Evolutionary conservation across 2,797 vertebrate genomes (phyloP), one percentile per base, ranked within the genome.

Genomic region (Miichthys miiuy): DNA sequence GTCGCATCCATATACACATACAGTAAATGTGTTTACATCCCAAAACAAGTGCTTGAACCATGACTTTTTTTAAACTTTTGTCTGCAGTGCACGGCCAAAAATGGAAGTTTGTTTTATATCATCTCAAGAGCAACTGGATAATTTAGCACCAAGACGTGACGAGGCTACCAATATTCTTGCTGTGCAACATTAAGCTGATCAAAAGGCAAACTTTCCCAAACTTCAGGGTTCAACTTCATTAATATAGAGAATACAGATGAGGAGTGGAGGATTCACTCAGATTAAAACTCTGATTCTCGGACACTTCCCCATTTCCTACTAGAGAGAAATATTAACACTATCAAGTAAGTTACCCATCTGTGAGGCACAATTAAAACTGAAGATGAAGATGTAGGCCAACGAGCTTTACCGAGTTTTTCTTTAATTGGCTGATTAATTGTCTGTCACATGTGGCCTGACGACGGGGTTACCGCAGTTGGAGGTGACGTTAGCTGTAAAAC

Each of bases 351-450:
- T 87, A 90, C 68, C 79, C 64, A 76, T 76, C 83, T 69, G 75
- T 46, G 50, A 81, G 76, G 79, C 79, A 81, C 69, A 85, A 77
- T 84, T 81, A 86, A 81, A 85, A 55, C 69, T 18, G 47, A 76
- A 38, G 70, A 86, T 82, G 80, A 84, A 75, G 78, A 84, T 56
- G 68, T 75, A 74, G 75, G 68, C 69, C 74, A 65, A 74, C 79
- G 75, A 88, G 76, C 69, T 27, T 81, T 47, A 30, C 63, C 68
- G 55, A 74, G 68, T 69, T 79, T 82, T 77, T 66, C 57, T 84
- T 88, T 93, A 91, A 92, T 87, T 86, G 78, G 50, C 68, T 81
- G 83, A 90, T 77, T 86, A 87, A 93, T 84, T 83, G 88, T 65
- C 69, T 83, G 75, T 80, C 67, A 44, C 77, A 58, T 14, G 0